Percentiles rank a stretch among this genome's conserved stretches.
phyloP scores from a whole-genome alignment of 2,888 invertebrate species.

The Tenthredo livida region DNA sequence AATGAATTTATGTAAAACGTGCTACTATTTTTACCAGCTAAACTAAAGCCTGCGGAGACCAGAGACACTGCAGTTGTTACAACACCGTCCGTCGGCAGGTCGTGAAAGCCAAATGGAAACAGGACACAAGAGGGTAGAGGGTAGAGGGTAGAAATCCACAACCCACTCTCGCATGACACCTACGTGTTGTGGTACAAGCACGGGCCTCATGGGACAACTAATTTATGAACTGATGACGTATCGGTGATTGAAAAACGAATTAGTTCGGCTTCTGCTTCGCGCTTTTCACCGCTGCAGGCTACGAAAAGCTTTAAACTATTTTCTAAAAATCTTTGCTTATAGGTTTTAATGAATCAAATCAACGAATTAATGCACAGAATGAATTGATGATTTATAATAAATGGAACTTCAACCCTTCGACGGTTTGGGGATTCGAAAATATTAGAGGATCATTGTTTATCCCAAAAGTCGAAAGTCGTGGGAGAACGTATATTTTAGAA shows the following conservation, averaged over 20 bases:
- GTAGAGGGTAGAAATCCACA: slow-evolving; percentile 27
- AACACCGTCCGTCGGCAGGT: slow-evolving; percentile 54
- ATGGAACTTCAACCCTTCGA: neutral
- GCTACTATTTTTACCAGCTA: slow-evolving; percentile 30
- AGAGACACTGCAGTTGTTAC: slow-evolving; percentile 48
- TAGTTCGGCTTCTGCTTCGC: neutral
- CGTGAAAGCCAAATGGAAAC: slow-evolving; percentile 48
- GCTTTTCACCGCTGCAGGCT: neutral
- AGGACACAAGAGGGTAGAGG: neutral
- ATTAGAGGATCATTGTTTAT: neutral
- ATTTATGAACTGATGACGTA: slow-evolving; percentile 44
- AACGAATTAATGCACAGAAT: neutral
- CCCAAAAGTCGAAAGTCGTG: neutral
- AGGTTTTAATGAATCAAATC: neutral
- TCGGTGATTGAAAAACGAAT: slow-evolving; percentile 44
- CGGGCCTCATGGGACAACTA: slow-evolving; percentile 8
- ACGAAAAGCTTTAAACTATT: neutral
- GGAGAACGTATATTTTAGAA: neutral
- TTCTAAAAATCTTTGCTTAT: neutral
- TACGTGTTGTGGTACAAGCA: neutral
- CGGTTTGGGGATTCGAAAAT: neutral
- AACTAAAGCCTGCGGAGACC: neutral
- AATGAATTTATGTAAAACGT: slow-evolving; percentile 43
- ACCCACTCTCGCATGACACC: slow-evolving; percentile 33
- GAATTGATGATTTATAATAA: neutral